These are phyloP conservation scores for Steinernema hermaphroditum DNA, from an alignment of 2,888 invertebrate genomes.

Conservation along the genomic window DNA sequence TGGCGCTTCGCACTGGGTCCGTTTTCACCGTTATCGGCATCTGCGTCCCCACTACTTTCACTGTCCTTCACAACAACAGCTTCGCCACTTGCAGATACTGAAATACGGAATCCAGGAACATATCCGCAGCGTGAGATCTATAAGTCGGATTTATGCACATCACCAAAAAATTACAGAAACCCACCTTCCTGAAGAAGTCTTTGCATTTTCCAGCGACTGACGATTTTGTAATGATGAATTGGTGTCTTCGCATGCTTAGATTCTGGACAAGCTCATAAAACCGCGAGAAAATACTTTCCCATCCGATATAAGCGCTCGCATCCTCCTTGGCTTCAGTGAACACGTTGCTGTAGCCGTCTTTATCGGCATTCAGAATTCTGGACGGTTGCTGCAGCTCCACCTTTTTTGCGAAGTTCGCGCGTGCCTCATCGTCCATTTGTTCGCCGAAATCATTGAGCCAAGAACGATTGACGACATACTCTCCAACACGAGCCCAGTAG, in stretches of 20 bases:
- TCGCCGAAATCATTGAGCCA: slow-evolving; percentile 13
- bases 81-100: no score
- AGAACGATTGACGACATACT: slow-evolving; percentile 16
- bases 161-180: not conserved
- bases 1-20: no score
- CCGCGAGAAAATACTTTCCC: not conserved
- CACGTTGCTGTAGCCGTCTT: not conserved
- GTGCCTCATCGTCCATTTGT: not conserved
- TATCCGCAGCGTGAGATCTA: slow-evolving; percentile 10
- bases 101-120: slow-evolving; percentile 7
- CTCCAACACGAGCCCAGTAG: slow-evolving; percentile 19
- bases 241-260: not conserved
- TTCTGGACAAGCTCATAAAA: not conserved
- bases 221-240: not conserved
- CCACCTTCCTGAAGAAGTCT: slow-evolving; percentile 12
- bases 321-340: slow-evolving; percentile 1
- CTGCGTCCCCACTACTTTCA: no score
- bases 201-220: slow-evolving; percentile 21
- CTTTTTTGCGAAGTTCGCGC: not conserved
- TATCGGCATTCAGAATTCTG: slow-evolving; percentile 1
- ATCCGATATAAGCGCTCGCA: not conserved
- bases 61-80: no score
- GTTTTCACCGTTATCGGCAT: no score
- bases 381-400: not conserved
- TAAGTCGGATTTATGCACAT: not conserved